Evolutionary conservation across 2,113 vertebrate species (phyloP).

Genomic region (Turdus rufiventris): DNA sequence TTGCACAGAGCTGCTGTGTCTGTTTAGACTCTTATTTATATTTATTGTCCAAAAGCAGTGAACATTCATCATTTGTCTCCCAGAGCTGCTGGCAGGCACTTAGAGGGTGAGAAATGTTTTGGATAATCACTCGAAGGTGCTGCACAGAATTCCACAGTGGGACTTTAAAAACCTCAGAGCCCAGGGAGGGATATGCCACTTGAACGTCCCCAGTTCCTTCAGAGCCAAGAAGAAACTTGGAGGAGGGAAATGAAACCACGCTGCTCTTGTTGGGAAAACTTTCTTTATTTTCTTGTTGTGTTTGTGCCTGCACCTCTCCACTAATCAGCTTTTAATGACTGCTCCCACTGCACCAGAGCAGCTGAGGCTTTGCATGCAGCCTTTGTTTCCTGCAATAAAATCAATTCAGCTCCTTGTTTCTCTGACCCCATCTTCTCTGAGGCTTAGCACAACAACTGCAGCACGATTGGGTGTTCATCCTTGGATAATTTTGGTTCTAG

Average conservation of each 20-base stretch:
- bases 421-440: conserved; percentile 18
- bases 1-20: neutral
- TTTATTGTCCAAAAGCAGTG: neutral
- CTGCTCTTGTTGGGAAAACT: neutral
- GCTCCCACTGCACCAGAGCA: neutral
- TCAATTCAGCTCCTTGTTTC: conserved; percentile 46
- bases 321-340: conserved; percentile 65
- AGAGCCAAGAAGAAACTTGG: neutral
- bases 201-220: neutral
- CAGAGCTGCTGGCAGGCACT: neutral
- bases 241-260: neutral
- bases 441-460: conserved; percentile 15
- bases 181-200: neutral
- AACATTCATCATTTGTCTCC: neutral
- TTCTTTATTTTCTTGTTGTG: neutral
- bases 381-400: conserved; percentile 45
- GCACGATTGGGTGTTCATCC: neutral
- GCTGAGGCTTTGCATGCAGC: neutral
- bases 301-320: neutral
- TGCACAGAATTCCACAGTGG: neutral
- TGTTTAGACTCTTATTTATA: neutral
- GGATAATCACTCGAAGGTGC: neutral
- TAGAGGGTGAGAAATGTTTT: neutral
- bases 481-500: neutral
- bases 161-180: neutral